Evolutionary conservation across 2,797 vertebrate species (phyloP).

Genomic region (Eospalax fontanierii): DNA sequence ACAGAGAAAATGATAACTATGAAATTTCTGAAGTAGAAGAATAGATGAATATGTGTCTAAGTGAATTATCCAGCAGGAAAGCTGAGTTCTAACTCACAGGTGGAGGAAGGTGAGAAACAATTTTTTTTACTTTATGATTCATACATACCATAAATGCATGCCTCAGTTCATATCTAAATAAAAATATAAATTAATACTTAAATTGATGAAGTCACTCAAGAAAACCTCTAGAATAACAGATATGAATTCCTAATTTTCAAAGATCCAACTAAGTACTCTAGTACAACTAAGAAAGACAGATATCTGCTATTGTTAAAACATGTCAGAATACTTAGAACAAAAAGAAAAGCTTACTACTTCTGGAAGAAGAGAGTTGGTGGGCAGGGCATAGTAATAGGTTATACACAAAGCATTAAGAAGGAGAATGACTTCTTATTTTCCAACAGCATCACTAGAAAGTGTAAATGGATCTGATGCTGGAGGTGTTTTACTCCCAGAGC

Average conservation of each 20-base stretch:
- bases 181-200: not conserved
- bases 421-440: not conserved
- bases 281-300: not conserved
- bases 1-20: not conserved
- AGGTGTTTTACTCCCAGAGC: not conserved
- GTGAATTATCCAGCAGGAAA: too few relatives aligned
- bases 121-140: not conserved
- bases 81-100: too few relatives aligned
- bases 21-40: conserved; percentile 11
- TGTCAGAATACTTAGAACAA: conserved; percentile 7
- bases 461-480: not conserved
- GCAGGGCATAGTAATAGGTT: not conserved
- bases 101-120: not conserved
- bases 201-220: conserved; percentile 8
- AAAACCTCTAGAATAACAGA: not conserved
- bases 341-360: not conserved
- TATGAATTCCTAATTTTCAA: conserved; percentile 13
- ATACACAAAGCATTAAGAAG: not conserved
- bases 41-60: not conserved
- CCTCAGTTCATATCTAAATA: not conserved
- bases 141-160: not conserved
- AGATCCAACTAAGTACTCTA: not conserved
- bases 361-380: not conserved
- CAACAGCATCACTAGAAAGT: not conserved
- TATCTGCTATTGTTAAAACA: not conserved